phyloP scores from a whole-genome alignment of 2,113 vertebrate genomes.

The Xenopus laevis region DNA sequence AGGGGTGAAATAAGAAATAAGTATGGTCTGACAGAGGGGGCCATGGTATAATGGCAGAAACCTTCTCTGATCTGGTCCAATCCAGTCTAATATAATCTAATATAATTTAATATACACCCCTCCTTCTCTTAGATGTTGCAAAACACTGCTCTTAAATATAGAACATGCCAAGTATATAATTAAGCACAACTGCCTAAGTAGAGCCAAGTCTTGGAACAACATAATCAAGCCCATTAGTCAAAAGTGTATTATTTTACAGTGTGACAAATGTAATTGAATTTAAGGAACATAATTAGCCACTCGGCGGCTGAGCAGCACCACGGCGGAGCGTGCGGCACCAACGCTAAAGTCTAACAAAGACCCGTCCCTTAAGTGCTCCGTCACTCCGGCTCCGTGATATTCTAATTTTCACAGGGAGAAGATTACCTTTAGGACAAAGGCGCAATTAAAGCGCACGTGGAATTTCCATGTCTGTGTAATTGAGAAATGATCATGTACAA shows the following conservation, averaged over 20 bases:
- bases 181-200: no score
- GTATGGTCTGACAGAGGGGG: no score
- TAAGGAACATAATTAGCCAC: slow-evolving; percentile 37
- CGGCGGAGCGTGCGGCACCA: neutral
- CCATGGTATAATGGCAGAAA: no score
- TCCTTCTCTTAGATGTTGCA: no score
- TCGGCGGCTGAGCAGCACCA: slow-evolving; percentile 16
- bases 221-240: slow-evolving; percentile 41
- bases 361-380: no score
- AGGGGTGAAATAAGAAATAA: no score
- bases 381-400: slow-evolving; percentile 3
- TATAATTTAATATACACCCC: no score
- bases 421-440: slow-evolving; percentile 12
- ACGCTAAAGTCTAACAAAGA: neutral
- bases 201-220: slow-evolving; percentile 15
- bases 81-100: no score
- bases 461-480: neutral
- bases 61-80: no score
- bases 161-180: no score
- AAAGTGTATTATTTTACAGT: slow-evolving; percentile 40
- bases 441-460: slow-evolving; percentile 15
- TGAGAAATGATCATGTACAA: neutral
- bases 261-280: slow-evolving; percentile 39
- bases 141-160: no score
- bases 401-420: slow-evolving; percentile 16